Evolutionary conservation across 1,140 invertebrate species (phyloP), one percentile per base, ranked within the genome.

Genomic region (Eupeodes corollae): DNA sequence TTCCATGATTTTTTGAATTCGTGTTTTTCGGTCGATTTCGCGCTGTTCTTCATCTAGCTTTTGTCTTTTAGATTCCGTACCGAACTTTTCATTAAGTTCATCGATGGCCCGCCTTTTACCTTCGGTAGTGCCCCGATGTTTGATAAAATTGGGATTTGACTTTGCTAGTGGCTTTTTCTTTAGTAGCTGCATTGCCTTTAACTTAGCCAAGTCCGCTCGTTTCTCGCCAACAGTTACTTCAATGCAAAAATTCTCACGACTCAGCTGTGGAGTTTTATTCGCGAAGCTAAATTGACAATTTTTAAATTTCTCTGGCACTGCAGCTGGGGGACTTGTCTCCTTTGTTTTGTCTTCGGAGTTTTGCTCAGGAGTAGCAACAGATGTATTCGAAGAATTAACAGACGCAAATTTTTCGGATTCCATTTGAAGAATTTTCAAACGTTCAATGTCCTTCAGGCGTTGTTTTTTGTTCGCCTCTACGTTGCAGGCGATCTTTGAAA

Each of bases 1-100:
- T 57, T 88, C 83, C 67, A 94, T 74, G 53, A 94, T 77, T 62
- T 83, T 79, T 56, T 84, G 79, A 51, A 91, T 85, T 52, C 83
- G 78, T 14, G 82, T 79, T 10, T 80, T 75, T 46, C 76, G 70
- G 44, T 75, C 58, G 13, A 59, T 52, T 55, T 69, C 69, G 58
- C 75, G 65, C 8, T 61, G 56, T 47, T 61, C 56, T 47, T 72
- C 53, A 49, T 72, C 54, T 30, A 70, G 52, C 52, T 74, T 74
- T 54, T 70, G 67, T 5, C 71, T 66, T 59, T 78, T 76, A 2
- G 63, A 53, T 34, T 67, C 68, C 11, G 48, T 52, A 49, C 57
- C 56, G 15, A 57, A 60, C 56, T 70, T 54, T 44, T 66, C 58
- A 53, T 71, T 69, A 54, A 73, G 58, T 59, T 76, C 70, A 48